Evolutionary conservation across 2,113 vertebrate genomes (phyloP), one percentile per base, ranked within the genome.

Genomic region (Synchiropus splendidus): DNA sequence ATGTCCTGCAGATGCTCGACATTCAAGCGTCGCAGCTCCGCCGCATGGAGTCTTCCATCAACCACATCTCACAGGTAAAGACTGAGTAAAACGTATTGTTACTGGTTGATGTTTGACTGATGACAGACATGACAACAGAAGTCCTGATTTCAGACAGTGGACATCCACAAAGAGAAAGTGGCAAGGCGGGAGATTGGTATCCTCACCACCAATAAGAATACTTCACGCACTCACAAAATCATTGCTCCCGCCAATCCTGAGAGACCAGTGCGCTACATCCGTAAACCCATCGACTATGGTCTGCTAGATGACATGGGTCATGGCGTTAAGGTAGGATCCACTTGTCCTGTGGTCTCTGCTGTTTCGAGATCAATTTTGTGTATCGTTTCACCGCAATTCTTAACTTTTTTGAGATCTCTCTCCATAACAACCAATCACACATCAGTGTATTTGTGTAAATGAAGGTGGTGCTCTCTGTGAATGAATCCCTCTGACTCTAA

Each of bases 111-210:
- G 4, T 4, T 4, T 27, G 21, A 4, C 4, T 4, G 31, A 2
- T 33, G 31, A 44, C n/a, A 12, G 16, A 2, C 32, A 3, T 31
- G 17, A 44, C 11, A 12, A 46, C 13, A 21, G 5, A 6, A 14
- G 10, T 47, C 15, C 5, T 4, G 27, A 6, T 41, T 12, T 35
- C 73, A 98, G 94, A 98, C 94, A 16, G 95, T 99, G 88, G 95
- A 98, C 86, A 98, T 99, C 86, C 95, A 99, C 80, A 99, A 99
- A 87, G 95, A 99, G 74, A 99, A 99, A 79, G 95, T 99, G 61
- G 94, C 95, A 50, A 88, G 95, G 77, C 89, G 95, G 80, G 95
- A 99, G 84, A 99, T 99, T 67, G 95, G 95, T 79, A 98, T 99
- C 84, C 90, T 99, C 80, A 99, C 95, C 65, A 97, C 95, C 65